phyloP scores from a whole-genome alignment of 2,797 vertebrate species.

The Anisognathus igniventris region DNA sequence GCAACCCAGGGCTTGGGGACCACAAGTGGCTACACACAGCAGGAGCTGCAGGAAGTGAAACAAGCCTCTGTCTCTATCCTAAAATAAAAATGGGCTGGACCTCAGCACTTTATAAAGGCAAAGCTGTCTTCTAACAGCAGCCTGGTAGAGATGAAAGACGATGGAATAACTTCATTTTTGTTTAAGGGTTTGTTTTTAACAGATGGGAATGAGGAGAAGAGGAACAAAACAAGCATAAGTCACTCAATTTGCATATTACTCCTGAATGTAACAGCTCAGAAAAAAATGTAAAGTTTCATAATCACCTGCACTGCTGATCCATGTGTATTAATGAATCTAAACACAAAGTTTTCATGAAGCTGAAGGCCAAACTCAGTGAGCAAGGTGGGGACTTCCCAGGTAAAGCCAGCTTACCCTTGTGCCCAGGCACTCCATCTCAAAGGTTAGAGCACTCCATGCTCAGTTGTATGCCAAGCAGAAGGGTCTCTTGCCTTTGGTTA shows the following conservation, averaged over 20 bases:
- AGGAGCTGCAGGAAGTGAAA: constrained; percentile 15
- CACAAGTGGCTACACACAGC: neutral
- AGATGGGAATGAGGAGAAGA: neutral
- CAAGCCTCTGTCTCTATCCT: neutral
- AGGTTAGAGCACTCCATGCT: neutral
- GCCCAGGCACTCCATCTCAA: neutral
- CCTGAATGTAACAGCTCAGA: neutral
- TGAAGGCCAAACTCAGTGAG: neutral
- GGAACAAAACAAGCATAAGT: neutral
- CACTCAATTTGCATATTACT: neutral
- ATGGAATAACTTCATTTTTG: neutral
- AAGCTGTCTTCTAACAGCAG: neutral
- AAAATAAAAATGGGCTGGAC: constrained; percentile 2
- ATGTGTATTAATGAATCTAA: neutral
- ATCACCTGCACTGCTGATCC: neutral
- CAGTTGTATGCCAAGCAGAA: neutral
- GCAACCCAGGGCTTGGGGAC: neutral
- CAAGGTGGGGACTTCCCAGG: neutral
- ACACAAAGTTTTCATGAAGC: neutral
- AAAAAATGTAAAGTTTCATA: neutral
- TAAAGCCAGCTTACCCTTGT: neutral
- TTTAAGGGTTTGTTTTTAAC: constrained; percentile 6
- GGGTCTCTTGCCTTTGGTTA: neutral
- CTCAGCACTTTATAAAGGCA: neutral
- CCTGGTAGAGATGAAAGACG: neutral